A percentile compares a stretch with the other conserved stretches of the same genome.
Conservation (phyloP, 2,888 invertebrate genomes). For the Sclerodermus sp. region DNA sequence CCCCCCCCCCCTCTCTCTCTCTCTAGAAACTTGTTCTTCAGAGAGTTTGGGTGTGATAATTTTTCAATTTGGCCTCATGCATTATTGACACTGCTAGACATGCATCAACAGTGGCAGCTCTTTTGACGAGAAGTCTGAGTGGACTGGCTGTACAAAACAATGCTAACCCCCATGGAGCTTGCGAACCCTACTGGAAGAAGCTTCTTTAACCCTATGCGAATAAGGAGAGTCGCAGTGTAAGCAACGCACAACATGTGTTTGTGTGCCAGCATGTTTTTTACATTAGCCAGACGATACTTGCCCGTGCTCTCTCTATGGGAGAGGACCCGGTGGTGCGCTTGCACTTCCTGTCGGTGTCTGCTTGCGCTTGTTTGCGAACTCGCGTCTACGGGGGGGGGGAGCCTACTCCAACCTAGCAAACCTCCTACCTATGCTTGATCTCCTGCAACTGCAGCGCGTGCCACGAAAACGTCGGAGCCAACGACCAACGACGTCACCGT, state of each 20-base stretch:
- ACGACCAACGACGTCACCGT: no score
- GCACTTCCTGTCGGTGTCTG: slow-evolving; percentile 15
- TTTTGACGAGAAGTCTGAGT: slow-evolving; percentile 45
- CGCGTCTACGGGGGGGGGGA: slow-evolving; percentile 19
- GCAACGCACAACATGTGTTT: slow-evolving; percentile 39
- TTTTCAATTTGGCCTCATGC: slow-evolving; percentile 56
- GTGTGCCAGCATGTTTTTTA: slow-evolving; percentile 50
- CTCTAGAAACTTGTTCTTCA: neutral
- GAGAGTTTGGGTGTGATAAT: slow-evolving; percentile 49
- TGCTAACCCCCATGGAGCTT: slow-evolving; percentile 26
- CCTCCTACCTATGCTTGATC: slow-evolving; percentile 24
- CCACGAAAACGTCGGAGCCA: no score
- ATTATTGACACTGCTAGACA: slow-evolving; percentile 45
- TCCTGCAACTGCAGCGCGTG: slow-evolving; percentile 21
- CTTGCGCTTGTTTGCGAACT: slow-evolving; percentile 22
- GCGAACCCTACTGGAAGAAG: slow-evolving; percentile 3
- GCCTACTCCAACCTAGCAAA: slow-evolving; percentile 22
- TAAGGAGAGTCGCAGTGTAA: slow-evolving; percentile 46
- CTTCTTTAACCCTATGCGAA: slow-evolving; percentile 37
- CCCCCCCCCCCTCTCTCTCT: no score
- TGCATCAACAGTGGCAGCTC: slow-evolving; percentile 37
- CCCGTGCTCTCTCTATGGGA: slow-evolving; percentile 13
- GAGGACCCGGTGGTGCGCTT: no score
- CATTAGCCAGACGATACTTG: slow-evolving; percentile 55
- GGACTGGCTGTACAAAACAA: slow-evolving; percentile 34